Evolutionary conservation across 2,113 vertebrate species (phyloP).

Genomic region (Python bivittatus): DNA sequence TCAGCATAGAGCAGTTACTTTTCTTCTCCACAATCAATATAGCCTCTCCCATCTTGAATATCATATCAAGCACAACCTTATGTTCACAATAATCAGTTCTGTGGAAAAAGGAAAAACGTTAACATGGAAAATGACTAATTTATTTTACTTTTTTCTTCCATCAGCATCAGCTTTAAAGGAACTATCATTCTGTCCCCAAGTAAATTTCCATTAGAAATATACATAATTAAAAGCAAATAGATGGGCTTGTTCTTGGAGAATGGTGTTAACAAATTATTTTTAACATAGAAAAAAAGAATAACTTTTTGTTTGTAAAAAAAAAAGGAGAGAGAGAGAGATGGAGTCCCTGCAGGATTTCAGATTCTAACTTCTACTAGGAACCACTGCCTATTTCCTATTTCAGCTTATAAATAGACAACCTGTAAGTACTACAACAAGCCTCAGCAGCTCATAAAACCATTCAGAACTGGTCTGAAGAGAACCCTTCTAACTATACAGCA

Average conservation of each 20-base stretch:
- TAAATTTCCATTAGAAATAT: background rate
- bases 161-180: conserved; percentile 18
- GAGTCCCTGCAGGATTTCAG: background rate
- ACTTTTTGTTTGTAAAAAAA: background rate
- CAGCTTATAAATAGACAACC: background rate
- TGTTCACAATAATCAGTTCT: background rate
- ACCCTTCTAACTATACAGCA: background rate
- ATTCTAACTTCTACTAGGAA: background rate
- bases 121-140: rapidly evolving
- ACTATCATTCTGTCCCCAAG: background rate
- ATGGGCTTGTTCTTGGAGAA: background rate
- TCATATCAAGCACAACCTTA: background rate
- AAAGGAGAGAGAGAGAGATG: background rate
- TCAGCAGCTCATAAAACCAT: background rate
- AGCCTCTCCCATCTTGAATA: background rate
- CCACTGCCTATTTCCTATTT: background rate
- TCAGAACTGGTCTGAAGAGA: background rate
- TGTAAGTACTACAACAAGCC: background rate
- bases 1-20: background rate
- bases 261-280: background rate
- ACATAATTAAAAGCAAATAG: background rate
- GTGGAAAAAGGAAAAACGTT: rapidly evolving
- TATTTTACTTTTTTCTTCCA: background rate
- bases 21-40: background rate
- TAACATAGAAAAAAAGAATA: background rate